phyloP scores from a whole-genome alignment of 2,888 invertebrate species.

The Lamellibrachia columna region DNA sequence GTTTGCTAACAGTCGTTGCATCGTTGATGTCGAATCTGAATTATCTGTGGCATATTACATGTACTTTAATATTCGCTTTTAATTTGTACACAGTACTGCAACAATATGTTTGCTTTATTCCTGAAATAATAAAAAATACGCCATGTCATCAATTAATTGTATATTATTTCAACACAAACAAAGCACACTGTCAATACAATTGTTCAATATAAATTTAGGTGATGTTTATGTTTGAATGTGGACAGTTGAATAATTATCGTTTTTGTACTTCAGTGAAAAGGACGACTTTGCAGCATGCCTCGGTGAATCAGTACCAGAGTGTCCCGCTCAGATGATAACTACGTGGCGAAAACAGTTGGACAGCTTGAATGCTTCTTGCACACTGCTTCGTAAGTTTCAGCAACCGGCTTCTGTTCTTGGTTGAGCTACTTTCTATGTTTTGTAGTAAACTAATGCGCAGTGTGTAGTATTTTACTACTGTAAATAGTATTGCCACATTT shows the following conservation, averaged over 20 bases:
- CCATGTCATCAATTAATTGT: too few species aligned
- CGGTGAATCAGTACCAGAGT: background rate
- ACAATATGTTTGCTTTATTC: too few species aligned
- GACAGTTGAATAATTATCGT: background rate
- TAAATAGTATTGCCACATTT: too few species aligned
- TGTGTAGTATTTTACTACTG: too few species aligned
- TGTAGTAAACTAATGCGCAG: too few species aligned
- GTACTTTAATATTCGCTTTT: too few species aligned
- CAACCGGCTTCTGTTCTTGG: background rate
- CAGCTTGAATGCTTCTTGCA: background rate
- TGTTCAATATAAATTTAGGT: background rate
- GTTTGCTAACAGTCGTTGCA: too few species aligned
- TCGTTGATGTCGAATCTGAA: too few species aligned
- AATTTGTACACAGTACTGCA: too few species aligned
- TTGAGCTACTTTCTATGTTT: background rate
- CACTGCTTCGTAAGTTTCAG: background rate
- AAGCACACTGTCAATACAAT: background rate
- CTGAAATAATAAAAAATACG: too few species aligned
- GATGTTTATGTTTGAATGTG: background rate
- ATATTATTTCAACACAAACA: background rate
- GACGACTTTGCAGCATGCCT: constrained; percentile 9
- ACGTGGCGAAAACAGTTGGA: background rate
- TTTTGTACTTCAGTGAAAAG: background rate
- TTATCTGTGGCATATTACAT: too few species aligned
- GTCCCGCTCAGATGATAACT: background rate